phyloP scores from a whole-genome alignment of 2,888 invertebrate species.

The Ophion ventricosus region DNA sequence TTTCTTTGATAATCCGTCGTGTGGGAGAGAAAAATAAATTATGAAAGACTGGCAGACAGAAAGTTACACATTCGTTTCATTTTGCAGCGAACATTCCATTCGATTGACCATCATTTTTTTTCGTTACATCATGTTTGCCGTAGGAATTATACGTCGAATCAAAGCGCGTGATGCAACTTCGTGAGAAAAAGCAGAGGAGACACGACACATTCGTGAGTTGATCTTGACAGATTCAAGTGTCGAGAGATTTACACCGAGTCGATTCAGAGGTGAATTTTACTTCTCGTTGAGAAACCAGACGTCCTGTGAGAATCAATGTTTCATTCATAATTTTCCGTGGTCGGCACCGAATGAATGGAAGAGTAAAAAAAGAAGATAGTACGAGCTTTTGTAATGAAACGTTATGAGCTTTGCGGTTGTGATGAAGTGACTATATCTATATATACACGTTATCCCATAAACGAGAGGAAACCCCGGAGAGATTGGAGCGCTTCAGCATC shows the following conservation, averaged over 20 bases:
- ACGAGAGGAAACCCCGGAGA: constrained; percentile 62
- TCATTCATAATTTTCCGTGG: constrained; percentile 54
- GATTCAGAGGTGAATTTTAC: constrained; percentile 12
- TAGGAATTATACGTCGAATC: not conserved
- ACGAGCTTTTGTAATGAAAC: constrained; percentile 27
- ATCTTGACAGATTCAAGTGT: constrained; percentile 54
- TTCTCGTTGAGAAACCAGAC: constrained; percentile 11
- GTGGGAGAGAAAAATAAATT: too few relatives aligned
- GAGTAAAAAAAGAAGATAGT: constrained; percentile 38
- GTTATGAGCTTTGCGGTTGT: constrained; percentile 35
- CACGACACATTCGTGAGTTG: not conserved
- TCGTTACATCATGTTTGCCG: not conserved
- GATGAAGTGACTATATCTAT: constrained; percentile 46
- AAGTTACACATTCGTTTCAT: too few relatives aligned
- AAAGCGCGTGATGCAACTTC: not conserved
- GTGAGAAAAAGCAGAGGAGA: not conserved
- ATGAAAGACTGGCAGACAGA: too few relatives aligned
- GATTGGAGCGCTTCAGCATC: constrained; percentile 62
- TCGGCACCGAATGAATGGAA: constrained; percentile 37
- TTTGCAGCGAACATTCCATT: too few relatives aligned
- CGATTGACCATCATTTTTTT: not conserved
- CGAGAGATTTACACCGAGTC: constrained; percentile 35
- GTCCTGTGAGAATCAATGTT: constrained; percentile 46
- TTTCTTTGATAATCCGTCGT: too few relatives aligned
- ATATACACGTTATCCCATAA: constrained; percentile 28